Percentiles rank a stretch among this genome's conserved stretches.
Conservation (phyloP, 2,888 invertebrate genomes). For the Elgonia sp. region DNA sequence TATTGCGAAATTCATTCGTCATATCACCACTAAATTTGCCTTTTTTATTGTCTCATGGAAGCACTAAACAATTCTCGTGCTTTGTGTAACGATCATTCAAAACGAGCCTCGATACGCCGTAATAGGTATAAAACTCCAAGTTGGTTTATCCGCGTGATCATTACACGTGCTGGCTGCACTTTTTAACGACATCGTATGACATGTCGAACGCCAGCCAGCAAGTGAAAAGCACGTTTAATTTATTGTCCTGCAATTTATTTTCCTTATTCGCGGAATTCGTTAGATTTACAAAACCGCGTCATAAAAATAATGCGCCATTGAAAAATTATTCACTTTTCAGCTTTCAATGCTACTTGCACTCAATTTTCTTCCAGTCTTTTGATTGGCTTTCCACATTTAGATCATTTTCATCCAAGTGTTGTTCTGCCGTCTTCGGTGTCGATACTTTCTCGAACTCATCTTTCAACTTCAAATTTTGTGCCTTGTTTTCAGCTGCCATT, state of each 20-base stretch:
- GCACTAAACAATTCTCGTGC: constrained; percentile 27
- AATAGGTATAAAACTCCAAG: constrained; percentile 31
- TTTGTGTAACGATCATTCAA: constrained; percentile 49
- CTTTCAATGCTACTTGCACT: too few species aligned
- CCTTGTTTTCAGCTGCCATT: too few species aligned
- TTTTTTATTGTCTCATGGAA: constrained; percentile 47
- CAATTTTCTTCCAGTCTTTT: too few species aligned
- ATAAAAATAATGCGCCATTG: background rate
- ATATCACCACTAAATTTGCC: constrained; percentile 28
- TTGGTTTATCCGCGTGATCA: constrained; percentile 27
- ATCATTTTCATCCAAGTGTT: too few species aligned
- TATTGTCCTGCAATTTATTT: constrained; percentile 3
- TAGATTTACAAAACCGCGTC: background rate
- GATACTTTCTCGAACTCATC: too few species aligned
- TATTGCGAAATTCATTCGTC: constrained; percentile 43
- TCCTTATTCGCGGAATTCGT: background rate
- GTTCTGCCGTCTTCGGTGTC: too few species aligned
- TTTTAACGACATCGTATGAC: constrained; percentile 33
- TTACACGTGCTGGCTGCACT: constrained; percentile 1
- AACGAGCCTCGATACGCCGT: constrained; percentile 29
- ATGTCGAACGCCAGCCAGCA: background rate
- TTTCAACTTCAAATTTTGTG: too few species aligned
- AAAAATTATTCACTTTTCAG: background rate
- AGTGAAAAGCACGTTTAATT: constrained; percentile 1
- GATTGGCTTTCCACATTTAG: too few species aligned